Evolutionary conservation across 2,113 vertebrate genomes (phyloP).

Genomic region (Elgaria multicarinata): DNA sequence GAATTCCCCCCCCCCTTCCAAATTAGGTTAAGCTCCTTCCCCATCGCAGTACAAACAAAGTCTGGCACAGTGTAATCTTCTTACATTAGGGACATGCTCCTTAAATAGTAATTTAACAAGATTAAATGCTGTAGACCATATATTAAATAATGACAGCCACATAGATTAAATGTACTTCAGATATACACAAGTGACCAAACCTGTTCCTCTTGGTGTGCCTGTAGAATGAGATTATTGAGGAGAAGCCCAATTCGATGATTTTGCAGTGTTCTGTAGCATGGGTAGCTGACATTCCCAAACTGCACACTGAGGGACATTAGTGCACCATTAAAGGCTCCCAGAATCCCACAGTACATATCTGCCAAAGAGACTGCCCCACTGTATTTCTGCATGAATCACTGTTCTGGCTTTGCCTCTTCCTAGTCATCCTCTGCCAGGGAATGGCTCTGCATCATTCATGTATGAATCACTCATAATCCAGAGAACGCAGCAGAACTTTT

Average conservation of each 20-base stretch:
- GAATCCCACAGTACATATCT: not conserved
- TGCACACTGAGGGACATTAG: not conserved
- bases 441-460: not conserved
- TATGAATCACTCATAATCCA: not conserved
- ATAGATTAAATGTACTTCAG: fast-evolving
- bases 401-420: not conserved
- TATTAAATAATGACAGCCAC: slow-evolving; percentile 43
- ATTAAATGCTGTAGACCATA: slow-evolving; percentile 58
- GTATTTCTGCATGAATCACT: not conserved
- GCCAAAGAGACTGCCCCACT: not conserved
- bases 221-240: not conserved
- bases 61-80: slow-evolving; percentile 54
- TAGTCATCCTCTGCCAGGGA: not conserved
- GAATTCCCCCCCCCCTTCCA: not conserved
- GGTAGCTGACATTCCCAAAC: too few relatives aligned
- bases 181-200: not conserved
- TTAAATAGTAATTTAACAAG: slow-evolving; percentile 55
- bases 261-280: too few relatives aligned
- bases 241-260: not conserved
- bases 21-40: slow-evolving; percentile 43
- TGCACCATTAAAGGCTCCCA: not conserved
- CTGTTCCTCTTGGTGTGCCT: fast-evolving
- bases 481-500: not conserved
- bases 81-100: slow-evolving; percentile 28
- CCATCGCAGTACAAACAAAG: slow-evolving; percentile 43